Conservation (phyloP, 2,888 invertebrate genomes). For the Zele albiditarsus region DNA sequence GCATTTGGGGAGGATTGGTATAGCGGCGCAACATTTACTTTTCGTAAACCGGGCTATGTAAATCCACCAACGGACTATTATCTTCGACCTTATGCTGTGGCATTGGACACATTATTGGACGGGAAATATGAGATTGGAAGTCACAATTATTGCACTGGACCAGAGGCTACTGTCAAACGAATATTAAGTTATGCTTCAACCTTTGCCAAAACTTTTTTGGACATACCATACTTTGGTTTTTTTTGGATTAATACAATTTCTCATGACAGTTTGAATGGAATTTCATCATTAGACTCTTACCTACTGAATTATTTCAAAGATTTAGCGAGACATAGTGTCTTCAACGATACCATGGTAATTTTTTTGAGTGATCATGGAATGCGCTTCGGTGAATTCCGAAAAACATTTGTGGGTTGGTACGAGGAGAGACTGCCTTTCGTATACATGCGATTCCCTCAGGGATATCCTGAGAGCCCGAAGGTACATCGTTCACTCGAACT, state of each 20-base stretch:
- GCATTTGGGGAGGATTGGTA: constrained; percentile 83
- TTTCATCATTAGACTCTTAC: constrained; percentile 80
- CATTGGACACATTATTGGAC: constrained; percentile 77
- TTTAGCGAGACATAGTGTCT: constrained; percentile 76
- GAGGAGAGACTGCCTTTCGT: constrained; percentile 86
- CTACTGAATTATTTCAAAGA: constrained; percentile 77
- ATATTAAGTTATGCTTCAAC: constrained; percentile 81
- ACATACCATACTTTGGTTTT: constrained; percentile 81
- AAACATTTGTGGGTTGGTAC: constrained; percentile 82
- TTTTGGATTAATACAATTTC: constrained; percentile 88
- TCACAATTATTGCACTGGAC: constrained; percentile 78
- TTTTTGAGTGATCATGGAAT: constrained; percentile 88
- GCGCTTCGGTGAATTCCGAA: constrained; percentile 82
- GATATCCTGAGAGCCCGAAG: constrained; percentile 76
- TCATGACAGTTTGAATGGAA: constrained; percentile 81
- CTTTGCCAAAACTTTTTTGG: constrained; percentile 78
- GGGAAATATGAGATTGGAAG: constrained; percentile 72
- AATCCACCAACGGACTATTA: constrained; percentile 88
- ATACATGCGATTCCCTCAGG: constrained; percentile 80
- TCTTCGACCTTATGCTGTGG: constrained; percentile 82
- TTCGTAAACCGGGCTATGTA: constrained; percentile 82
- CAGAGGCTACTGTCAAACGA: constrained; percentile 79
- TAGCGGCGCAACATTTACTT: constrained; percentile 79
- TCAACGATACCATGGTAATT: constrained; percentile 80
- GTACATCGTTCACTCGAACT: constrained; percentile 76